A percentile compares a stretch with the other conserved stretches of the same genome.
Conservation (phyloP, 2,113 vertebrate species). For the Hippocampus abdominalis region DNA sequence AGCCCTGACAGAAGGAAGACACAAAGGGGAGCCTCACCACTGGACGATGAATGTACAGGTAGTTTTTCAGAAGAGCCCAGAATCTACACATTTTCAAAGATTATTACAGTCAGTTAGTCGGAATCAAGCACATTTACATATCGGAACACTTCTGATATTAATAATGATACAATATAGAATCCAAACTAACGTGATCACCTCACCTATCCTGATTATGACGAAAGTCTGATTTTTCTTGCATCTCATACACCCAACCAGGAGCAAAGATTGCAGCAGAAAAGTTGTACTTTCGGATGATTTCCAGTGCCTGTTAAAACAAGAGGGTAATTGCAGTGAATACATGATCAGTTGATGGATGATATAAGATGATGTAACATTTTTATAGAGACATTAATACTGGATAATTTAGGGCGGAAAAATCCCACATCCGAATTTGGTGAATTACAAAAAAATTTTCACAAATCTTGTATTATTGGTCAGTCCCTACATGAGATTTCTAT, state of each 20-base stretch:
- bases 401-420: too few relatives aligned
- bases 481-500: too few relatives aligned
- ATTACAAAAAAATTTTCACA: too few relatives aligned
- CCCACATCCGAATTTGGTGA: too few relatives aligned
- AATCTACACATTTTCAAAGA: slow-evolving; percentile 72
- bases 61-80: slow-evolving; percentile 75
- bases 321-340: accelerated
- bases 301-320: slow-evolving; percentile 73
- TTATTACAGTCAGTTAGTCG: not conserved
- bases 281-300: slow-evolving; percentile 79
- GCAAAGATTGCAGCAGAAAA: slow-evolving; percentile 90
- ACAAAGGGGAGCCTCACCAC: slow-evolving; percentile 77
- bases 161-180: not conserved
- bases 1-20: slow-evolving; percentile 90
- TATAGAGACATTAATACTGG: not conserved
- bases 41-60: slow-evolving; percentile 76
- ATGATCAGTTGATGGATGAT: too few relatives aligned
- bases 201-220: slow-evolving; percentile 86
- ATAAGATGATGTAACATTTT: not conserved
- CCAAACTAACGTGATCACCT: slow-evolving; percentile 28
- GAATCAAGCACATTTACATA: not conserved
- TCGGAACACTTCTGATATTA: not conserved
- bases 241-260: slow-evolving; percentile 96
- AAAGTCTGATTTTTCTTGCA: slow-evolving; percentile 76
- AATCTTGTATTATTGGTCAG: too few relatives aligned